Evolutionary conservation across 2,113 vertebrate species (phyloP).

Genomic region (Cranoglanis bouderius): DNA sequence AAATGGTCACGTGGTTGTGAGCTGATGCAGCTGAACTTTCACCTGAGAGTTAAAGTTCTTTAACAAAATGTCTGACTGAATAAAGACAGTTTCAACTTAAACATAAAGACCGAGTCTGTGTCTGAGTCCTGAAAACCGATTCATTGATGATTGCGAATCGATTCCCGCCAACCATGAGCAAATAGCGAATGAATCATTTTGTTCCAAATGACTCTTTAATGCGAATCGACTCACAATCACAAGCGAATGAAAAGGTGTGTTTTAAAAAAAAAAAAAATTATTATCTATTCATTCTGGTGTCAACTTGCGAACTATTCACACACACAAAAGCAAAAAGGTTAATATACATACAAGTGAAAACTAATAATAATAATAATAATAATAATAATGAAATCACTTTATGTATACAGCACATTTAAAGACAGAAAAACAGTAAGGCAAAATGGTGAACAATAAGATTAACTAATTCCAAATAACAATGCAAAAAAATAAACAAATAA

Average conservation of each 20-base stretch:
- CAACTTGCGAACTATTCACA: not conserved
- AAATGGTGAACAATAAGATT: not conserved
- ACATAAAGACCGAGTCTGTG: not conserved
- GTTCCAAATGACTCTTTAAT: not conserved
- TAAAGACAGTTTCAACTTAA: not conserved
- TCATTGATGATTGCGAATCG: not conserved
- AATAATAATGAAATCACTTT: no score
- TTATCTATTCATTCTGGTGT: not conserved
- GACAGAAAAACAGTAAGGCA: no score
- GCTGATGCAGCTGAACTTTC: not conserved
- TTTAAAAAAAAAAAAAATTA: no score
- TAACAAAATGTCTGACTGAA: not conserved
- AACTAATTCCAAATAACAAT: not conserved
- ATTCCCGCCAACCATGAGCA: not conserved
- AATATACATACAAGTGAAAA: no score
- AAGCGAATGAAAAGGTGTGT: not conserved
- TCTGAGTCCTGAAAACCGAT: not conserved
- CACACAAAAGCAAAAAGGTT: no score
- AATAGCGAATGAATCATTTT: not conserved
- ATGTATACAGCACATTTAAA: no score
- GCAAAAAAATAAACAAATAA: not conserved
- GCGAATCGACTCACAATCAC: not conserved
- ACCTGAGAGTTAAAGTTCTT: not conserved
- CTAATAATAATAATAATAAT: no score
- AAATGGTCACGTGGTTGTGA: not conserved